These are phyloP conservation scores for Triplophysa siluroides DNA, from an alignment of 2,113 vertebrate genomes.

Conservation along the genomic window DNA sequence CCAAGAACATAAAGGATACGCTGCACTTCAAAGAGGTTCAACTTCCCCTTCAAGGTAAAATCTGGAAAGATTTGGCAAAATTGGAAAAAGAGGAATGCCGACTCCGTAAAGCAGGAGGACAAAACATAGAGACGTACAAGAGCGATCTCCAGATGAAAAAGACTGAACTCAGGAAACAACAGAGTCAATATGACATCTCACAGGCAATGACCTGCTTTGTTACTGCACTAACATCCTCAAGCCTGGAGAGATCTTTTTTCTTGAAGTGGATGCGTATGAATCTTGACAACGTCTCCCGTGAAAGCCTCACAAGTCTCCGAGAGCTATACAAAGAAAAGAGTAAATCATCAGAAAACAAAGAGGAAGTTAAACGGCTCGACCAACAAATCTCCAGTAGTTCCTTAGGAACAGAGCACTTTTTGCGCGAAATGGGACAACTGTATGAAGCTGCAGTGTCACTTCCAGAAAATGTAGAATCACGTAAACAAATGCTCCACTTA, in stretches of 20 bases:
- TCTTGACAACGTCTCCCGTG: constrained; percentile 58
- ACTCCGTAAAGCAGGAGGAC: constrained; percentile 53
- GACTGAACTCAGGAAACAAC: constrained; percentile 44
- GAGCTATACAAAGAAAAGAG: constrained; percentile 61
- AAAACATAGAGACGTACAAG: constrained; percentile 59
- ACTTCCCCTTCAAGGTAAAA: constrained; percentile 62
- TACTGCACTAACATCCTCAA: constrained; percentile 48
- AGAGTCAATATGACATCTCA: constrained; percentile 50
- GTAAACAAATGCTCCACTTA: constrained; percentile 58
- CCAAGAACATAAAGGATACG: constrained; percentile 46
- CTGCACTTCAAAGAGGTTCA: constrained; percentile 61
- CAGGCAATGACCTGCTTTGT: constrained; percentile 63
- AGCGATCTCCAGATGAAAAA: constrained; percentile 54
- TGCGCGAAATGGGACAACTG: constrained; percentile 80
- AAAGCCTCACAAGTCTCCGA: constrained; percentile 51
- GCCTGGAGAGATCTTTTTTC: constrained; percentile 61
- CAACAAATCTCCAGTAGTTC: constrained; percentile 67
- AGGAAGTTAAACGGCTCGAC: constrained; percentile 62
- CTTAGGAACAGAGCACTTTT: constrained; percentile 78
- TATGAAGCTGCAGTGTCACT: constrained; percentile 72
- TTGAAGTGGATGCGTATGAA: constrained; percentile 71
- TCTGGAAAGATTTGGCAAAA: constrained; percentile 64
- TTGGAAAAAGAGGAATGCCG: constrained; percentile 68
- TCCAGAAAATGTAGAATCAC: neutral
- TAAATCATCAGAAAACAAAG: constrained; percentile 53